A percentile compares a stretch with the other conserved stretches of the same genome.
These are phyloP conservation scores for Diarsia mendica DNA, from an alignment of 2,888 invertebrate species.

Conservation along the genomic window DNA sequence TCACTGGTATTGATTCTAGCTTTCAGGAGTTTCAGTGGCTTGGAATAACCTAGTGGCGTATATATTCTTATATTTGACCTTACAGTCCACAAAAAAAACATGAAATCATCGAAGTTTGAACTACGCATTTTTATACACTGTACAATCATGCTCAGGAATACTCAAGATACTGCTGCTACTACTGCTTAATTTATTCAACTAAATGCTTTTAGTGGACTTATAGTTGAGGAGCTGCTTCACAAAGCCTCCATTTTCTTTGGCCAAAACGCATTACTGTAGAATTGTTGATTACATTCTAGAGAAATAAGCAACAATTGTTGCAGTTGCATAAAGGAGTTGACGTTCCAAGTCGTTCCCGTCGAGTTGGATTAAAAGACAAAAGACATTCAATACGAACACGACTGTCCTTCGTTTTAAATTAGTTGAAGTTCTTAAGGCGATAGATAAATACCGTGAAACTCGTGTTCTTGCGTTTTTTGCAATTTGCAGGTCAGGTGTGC, in stretches of 20 bases:
- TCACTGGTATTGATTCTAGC: too few relatives aligned
- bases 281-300: conserved; percentile 26
- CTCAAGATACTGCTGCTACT: too few relatives aligned
- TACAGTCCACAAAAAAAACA: too few relatives aligned
- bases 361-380: conserved; percentile 47
- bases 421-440: conserved; percentile 34
- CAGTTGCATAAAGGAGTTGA: conserved; percentile 39
- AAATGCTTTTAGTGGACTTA: not conserved
- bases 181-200: not conserved
- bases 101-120: too few relatives aligned
- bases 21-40: too few relatives aligned
- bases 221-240: not conserved
- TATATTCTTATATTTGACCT: too few relatives aligned
- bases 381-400: conserved; percentile 21
- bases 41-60: too few relatives aligned
- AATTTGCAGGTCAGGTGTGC: not conserved
- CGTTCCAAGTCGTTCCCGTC: conserved; percentile 19
- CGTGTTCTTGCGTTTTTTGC: not conserved
- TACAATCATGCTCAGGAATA: too few relatives aligned
- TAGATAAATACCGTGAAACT: not conserved
- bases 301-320: conserved; percentile 42
- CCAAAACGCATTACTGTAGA: conserved; percentile 29
- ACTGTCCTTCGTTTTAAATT: conserved; percentile 42
- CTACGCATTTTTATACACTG: too few relatives aligned
- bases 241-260: conserved; percentile 4